Conservation (phyloP, 2,113 vertebrate species). For the Clarias gariepinus region DNA sequence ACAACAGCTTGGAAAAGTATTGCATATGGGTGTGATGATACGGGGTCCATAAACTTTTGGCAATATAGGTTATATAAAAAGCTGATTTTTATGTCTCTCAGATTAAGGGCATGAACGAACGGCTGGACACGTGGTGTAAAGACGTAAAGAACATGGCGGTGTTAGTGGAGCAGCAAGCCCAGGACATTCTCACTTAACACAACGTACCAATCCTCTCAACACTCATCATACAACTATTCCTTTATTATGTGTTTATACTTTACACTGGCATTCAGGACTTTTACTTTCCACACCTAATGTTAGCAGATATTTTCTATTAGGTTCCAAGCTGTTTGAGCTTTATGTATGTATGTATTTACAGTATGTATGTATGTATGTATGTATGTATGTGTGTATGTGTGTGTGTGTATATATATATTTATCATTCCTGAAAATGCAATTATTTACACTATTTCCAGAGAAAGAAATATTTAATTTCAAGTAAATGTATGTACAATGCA, state of each 20-base stretch:
- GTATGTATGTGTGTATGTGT: background rate
- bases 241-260: background rate
- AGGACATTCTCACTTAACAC: conserved; percentile 91
- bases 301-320: background rate
- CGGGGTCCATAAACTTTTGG: background rate
- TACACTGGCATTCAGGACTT: background rate
- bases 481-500: background rate
- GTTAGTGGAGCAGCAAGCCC: conserved; percentile 95
- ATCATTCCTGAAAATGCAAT: background rate
- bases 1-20: background rate
- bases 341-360: background rate
- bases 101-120: conserved; percentile 97
- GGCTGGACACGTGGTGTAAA: conserved; percentile 91
- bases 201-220: background rate
- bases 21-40: background rate
- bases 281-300: background rate
- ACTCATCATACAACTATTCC: background rate
- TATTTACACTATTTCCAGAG: background rate
- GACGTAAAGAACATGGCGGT: conserved; percentile 97
- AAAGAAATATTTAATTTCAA: background rate
- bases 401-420: background rate
- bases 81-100: conserved; percentile 57
- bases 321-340: background rate
- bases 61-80: background rate
- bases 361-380: no score